A percentile compares a stretch with the other conserved stretches of the same genome.
Conservation (phyloP, 2,888 invertebrate genomes). For the Cephus nigrinus region DNA sequence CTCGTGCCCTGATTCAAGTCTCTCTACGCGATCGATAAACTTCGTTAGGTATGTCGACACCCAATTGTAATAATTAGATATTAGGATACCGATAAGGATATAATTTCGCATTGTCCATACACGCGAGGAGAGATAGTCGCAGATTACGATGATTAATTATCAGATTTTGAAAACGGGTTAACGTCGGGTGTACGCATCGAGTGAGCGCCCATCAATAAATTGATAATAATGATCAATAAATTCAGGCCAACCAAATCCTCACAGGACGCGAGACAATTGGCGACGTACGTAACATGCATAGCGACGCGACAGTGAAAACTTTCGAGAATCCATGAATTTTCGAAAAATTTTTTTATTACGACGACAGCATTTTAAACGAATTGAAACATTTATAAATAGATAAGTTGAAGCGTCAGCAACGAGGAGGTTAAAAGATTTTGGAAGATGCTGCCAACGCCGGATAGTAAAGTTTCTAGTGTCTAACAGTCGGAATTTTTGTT, state of each 20-base stretch:
- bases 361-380: background rate
- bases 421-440: background rate
- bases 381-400: background rate
- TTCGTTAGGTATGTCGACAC: background rate
- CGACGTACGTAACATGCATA: background rate
- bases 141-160: background rate
- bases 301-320: background rate
- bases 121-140: background rate
- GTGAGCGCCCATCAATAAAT: background rate
- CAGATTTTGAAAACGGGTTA: background rate
- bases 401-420: background rate
- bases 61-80: background rate
- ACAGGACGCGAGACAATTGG: background rate
- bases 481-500: slow-evolving; percentile 3
- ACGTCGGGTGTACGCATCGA: background rate
- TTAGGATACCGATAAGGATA: background rate
- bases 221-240: background rate
- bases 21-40: background rate
- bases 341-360: background rate
- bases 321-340: background rate
- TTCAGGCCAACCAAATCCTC: background rate
- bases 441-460: background rate
- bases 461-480: background rate
- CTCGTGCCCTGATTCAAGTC: background rate
- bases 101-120: background rate